Evolutionary conservation across 2,113 vertebrate genomes (phyloP), one percentile per base, ranked within the genome.

Genomic region (Delphinus delphis): DNA sequence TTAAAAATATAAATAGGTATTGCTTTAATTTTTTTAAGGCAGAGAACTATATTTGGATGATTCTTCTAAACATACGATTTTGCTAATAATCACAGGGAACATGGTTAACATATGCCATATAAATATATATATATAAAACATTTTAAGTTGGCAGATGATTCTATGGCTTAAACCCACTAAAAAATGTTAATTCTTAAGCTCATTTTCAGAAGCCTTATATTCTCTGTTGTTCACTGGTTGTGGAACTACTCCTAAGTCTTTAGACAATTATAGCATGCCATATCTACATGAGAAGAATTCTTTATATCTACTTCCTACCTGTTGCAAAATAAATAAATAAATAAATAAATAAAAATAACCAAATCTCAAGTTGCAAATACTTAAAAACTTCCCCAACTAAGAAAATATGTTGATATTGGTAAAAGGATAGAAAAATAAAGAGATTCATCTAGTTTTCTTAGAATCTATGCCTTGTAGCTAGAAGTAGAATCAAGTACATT

Each of bases 401-500:
- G 68, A 86, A 92, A 90, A 20, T 38, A 77, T 31, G 44, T 58
- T 76, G 18, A 26, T 53, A 70, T 83, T 36, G 86, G 41, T 73
- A 62, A 87, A 88, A 63, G 15, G 23, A 62, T 9, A 53, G 31
- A 62, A 70, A 89, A 71, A 15, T 3, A 55, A 55, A 6, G 10
- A 79, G 25, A 23, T 33, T 41, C 33, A 36, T 36, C 41, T 67
- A 63, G 53, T 85, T 91, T 94, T 95, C 96, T 90, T 55, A 92
- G 63, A 88, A 53, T 77, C 50, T 76, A 76, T 50, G 47, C 25
- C 53, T 80, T 80, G 3, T 5, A 62, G 25, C 28, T 50, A 86
- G 82, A 89, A 86, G 93, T 0, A 92, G n/a, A 67, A 93, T 95
- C 87, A 90, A 70, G 26, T 33, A 87, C 90, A 73, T 98, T 99